Percentiles rank a stretch among this genome's conserved stretches.
Conservation (phyloP, 2,797 vertebrate genomes). For the Alosa sapidissima region DNA sequence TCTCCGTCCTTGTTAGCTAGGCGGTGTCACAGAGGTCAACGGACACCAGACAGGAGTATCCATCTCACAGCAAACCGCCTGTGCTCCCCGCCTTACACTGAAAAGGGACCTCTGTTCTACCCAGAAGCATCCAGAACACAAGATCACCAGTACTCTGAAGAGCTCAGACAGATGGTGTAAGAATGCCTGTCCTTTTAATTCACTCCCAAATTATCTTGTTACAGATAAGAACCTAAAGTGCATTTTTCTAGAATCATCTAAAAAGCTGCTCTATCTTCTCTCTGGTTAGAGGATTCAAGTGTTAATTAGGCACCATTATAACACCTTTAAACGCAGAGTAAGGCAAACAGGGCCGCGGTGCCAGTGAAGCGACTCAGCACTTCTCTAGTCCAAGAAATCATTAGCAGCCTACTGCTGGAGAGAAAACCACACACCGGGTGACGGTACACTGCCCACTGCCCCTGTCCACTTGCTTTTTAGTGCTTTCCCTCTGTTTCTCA, state of each 20-base stretch:
- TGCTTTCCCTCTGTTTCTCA: neutral
- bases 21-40: neutral
- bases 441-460: neutral
- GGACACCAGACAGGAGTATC: slow-evolving; percentile 19
- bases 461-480: neutral
- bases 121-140: neutral
- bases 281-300: slow-evolving; percentile 45
- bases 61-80: slow-evolving; percentile 4
- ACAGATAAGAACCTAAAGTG: neutral
- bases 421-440: slow-evolving; percentile 45
- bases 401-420: slow-evolving; percentile 54
- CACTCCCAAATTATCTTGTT: neutral
- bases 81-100: neutral
- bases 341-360: slow-evolving; percentile 60
- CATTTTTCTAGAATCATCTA: neutral
- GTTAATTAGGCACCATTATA: slow-evolving; percentile 54
- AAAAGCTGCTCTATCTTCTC: slow-evolving; percentile 7
- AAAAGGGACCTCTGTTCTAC: neutral
- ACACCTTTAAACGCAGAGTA: slow-evolving; percentile 50
- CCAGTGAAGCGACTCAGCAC: slow-evolving; percentile 60
- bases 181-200: neutral
- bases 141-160: neutral
- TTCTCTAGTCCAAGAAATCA: slow-evolving; percentile 55
- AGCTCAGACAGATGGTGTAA: neutral
- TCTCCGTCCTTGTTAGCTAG: slow-evolving; percentile 1